Evolutionary conservation across 2,113 vertebrate species (phyloP), one percentile per base, ranked within the genome.

Genomic region (Notothenia rossii): DNA sequence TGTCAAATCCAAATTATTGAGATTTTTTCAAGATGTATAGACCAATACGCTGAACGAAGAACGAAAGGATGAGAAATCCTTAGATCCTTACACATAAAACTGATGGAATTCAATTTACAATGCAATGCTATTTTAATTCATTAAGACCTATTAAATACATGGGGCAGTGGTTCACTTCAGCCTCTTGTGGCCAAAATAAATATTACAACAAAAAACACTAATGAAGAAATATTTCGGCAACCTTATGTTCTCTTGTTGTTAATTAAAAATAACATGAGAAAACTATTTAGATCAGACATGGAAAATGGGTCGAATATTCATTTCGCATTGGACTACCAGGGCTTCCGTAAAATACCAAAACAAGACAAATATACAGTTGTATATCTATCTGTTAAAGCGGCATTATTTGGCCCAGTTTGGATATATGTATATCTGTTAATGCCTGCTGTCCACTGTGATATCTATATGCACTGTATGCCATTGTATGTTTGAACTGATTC

Each of bases 311-410:
- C 36, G 7, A 7, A 40, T 7, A 7, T 40, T 40, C 1, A 29
- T 40, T 40, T 40, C 36, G 7, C 36, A 40, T 40, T 5, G 5
- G 5, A 40, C 36, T 40, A 7, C 1, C 36, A 40, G 36, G 36
- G 7, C 36, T 8, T 40, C 36, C 36, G 7, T 40, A 78, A 85
- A 77, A 72, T 59, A 70, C 66, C 66, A 82, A 64, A 77, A 65
- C 69, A 65, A 77, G 66, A 77, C 51, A 55, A 72, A 76, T 74
- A 49, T 70, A 63, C 36, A 86, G 58, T 53, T 36, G 70, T 85
- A 86, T 86, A 79, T 64, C 76, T 83, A 68, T 84, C 74, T 60
- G 76, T 81, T 79, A 83, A 89, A 91, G 87, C 86, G 69, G 87
- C 80, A 90, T 90, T 84, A 77, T 86, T 89, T 88, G 85, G 85